Evolutionary conservation across 1,140 invertebrate species (phyloP), one percentile per base, ranked within the genome.

Genomic region (Nephila pilipes): DNA sequence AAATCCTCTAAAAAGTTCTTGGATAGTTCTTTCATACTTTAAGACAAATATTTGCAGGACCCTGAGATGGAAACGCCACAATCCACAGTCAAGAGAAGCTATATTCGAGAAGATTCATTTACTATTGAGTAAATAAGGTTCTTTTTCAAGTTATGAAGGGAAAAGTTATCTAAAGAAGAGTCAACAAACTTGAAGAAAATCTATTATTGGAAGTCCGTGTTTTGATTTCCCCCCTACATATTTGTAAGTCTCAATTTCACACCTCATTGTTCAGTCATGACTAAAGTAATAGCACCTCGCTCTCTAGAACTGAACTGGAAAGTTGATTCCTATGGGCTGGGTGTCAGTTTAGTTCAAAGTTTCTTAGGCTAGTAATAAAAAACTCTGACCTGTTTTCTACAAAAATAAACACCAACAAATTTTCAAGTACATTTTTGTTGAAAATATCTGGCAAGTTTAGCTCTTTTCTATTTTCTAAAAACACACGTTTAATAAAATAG

Each of bases 1-100:
- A 89, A 89, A 79, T 57, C 85, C 18, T 14, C 63, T 46, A 46
- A 90, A 81, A 60, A 90, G 36, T 36, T 90, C 57, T 36, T 10
- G 57, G 55, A 22, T 38, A 80, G 22, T 83, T 90, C 22, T 63
- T 90, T 90, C 79, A 90, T 90, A 90, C 83, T 90, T 90, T 90
- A 90, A 90, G 89, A 90, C 79, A 90, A 90, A 90, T 90, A 90
- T 90, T 90, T 90, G 89, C 54, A 60, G 79, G 79, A 12, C 25
- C n/a, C 3, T n/a, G 38, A 79, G 75, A 90, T 81, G 55, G 57
- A 79, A 80, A 38, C 38, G 55, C 32, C 75, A 83, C 75, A 90
- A 81, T 81, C 25, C 25, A 16, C 18, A 88, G 58, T n/a, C 60
- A 89, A 36, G 65, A 36, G 46, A 57, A 65, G 75, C 25, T 83